Evolutionary conservation across 2,797 vertebrate genomes (phyloP).

Genomic region (Aulostomus chinensis): DNA sequence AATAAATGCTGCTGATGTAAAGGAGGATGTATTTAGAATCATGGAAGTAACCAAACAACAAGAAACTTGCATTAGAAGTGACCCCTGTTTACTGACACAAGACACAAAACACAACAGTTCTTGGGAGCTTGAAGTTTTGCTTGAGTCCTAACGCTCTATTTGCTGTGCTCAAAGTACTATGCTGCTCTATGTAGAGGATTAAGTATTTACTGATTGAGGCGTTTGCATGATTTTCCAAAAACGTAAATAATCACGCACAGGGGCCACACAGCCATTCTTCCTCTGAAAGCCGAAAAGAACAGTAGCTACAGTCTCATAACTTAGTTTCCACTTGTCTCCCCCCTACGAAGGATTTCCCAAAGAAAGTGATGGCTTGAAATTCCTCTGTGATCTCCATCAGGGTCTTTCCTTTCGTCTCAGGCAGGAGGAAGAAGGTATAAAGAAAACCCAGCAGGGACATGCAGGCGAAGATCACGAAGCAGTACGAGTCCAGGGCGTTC

Average conservation of each 20-base stretch:
- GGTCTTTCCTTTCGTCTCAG: conserved; percentile 81
- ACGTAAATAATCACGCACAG: too few species aligned
- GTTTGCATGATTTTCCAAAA: neutral
- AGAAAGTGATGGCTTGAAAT: conserved; percentile 67
- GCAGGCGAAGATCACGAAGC: conserved; percentile 71
- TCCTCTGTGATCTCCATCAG: conserved; percentile 72
- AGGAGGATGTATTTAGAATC: neutral
- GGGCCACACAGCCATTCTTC: neutral
- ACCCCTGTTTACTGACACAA: neutral
- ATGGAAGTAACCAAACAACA: neutral
- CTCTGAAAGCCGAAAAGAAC: neutral
- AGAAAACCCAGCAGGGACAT: conserved; percentile 58
- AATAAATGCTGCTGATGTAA: neutral
- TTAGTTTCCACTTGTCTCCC: conserved; percentile 52
- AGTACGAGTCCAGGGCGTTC: conserved; percentile 56
- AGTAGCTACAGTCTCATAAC: conserved; percentile 45
- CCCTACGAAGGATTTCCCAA: conserved; percentile 41
- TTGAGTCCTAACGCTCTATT: too few species aligned
- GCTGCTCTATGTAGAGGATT: neutral
- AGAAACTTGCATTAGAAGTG: neutral
- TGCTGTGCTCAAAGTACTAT: too few species aligned
- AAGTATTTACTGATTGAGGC: neutral
- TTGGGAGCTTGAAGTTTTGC: too few species aligned
- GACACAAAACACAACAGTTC: neutral
- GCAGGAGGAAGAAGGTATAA: conserved; percentile 71